phyloP scores from a whole-genome alignment of 2,113 vertebrate species.

The Sialia sialis region DNA sequence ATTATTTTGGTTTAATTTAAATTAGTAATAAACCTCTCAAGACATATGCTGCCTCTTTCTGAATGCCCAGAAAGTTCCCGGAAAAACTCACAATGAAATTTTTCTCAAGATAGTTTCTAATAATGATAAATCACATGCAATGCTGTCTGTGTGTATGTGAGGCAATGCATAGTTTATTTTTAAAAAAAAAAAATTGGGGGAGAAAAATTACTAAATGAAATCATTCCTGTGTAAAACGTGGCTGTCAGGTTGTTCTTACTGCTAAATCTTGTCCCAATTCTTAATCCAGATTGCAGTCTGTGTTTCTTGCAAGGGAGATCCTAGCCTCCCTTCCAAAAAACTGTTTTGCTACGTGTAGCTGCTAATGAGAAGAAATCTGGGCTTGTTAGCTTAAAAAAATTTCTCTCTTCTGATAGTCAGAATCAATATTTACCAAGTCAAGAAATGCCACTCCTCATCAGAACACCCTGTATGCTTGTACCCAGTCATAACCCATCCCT shows the following conservation, averaged over 20 bases:
- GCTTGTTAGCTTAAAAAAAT: conserved; percentile 17
- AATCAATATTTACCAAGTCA: conserved; percentile 43
- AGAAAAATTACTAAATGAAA: background rate
- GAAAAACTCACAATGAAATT: background rate
- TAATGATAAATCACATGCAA: background rate
- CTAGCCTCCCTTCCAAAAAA: background rate
- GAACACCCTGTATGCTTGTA: background rate
- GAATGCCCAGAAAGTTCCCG: background rate
- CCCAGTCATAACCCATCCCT: background rate
- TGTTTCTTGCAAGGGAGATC: background rate
- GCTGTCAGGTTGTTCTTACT: background rate
- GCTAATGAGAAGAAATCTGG: background rate
- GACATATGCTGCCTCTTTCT: background rate
- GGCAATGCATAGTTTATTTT: background rate
- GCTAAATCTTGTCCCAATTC: background rate
- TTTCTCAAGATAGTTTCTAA: background rate
- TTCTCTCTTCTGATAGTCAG: background rate
- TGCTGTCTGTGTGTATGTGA: background rate
- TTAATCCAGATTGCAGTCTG: background rate
- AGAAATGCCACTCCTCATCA: conserved; percentile 18
- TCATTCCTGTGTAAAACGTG: background rate
- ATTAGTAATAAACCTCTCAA: background rate
- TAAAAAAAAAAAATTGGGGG: background rate
- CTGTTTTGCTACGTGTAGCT: background rate
- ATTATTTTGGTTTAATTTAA: background rate